Evolutionary conservation across 1,140 invertebrate genomes (phyloP), one percentile per base, ranked within the genome.

Genomic region (Meloidogyne hapla): DNA sequence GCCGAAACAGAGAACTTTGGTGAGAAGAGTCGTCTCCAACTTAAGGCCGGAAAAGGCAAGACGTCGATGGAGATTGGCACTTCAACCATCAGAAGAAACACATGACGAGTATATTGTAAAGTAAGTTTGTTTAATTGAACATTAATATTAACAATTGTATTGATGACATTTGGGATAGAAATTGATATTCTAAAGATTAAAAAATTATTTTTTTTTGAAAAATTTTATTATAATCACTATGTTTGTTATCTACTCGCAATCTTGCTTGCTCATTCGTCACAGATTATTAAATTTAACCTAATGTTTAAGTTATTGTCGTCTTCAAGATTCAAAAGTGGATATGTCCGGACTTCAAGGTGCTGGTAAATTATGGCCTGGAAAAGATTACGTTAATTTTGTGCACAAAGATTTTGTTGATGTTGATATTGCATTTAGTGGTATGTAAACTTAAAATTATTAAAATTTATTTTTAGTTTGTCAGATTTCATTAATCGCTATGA

Each of bases 311-410:
- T 84, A 79, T 45, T 83, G 75, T 62, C 70, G 68, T 15, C 76
- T 79, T 26, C 76, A 85, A 79, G 76, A 85, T 38, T 84, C 73
- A 10, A 79, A 77, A 45, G 81, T 56, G 63, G 82, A 74, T 69
- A 84, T 69, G 80, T 80, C 76, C 23, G 87, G 81, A 40, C 79
- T 88, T 85, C 64, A 78, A 33, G 83, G 83, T 4, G 79, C 82
- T 13, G 82, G 92, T 0, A 97, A 96, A 87, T 89, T 94, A n/a
- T 99, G 96, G 96, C 91, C 96, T 62, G 96, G 95, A 42, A 86
- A 98, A 45, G 96, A 99, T 88, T 99, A 99, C 86, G 92, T 92
- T 6, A 99, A 98, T 89, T 98, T 97, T 87, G 96, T 98, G 81
- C 92, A 94, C n/a, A 96, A 97, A 88, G 96, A 98, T 89, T 96